Percentiles rank a stretch among this genome's conserved stretches.
Evolutionary conservation across 2,888 invertebrate genomes (phyloP).

Genomic region (Cephus rjabovi): DNA sequence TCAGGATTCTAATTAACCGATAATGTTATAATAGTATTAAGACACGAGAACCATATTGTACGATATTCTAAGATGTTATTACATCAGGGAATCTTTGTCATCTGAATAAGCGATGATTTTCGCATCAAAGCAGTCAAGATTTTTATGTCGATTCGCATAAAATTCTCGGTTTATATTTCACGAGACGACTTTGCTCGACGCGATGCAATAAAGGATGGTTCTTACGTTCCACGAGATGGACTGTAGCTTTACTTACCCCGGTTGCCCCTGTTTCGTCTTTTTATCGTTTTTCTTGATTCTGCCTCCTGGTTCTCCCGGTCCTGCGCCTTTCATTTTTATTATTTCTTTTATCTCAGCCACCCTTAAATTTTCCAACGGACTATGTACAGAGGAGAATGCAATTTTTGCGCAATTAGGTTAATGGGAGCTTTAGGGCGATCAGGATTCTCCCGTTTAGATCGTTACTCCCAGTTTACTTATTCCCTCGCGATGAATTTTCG

Average conservation of each 20-base stretch:
- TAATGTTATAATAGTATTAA: neutral
- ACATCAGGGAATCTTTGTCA: neutral
- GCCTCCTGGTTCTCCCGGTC: neutral
- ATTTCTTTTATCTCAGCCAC: neutral
- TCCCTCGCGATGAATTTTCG: neutral
- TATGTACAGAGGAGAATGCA: neutral
- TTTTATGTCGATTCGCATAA: neutral
- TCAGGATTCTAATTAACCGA: neutral
- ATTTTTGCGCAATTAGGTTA: conserved; percentile 12
- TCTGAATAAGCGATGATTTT: neutral
- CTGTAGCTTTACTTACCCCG: neutral
- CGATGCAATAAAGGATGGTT: neutral
- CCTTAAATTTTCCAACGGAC: neutral
- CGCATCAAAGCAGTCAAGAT: neutral
- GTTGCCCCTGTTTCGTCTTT: neutral
- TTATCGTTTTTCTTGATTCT: neutral
- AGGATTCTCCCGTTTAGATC: neutral
- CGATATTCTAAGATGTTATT: neutral
- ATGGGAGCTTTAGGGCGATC: conserved; percentile 1
- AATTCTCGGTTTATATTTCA: neutral
- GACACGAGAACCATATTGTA: neutral
- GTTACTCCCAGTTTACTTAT: neutral
- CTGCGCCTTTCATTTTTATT: neutral
- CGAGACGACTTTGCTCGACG: neutral
- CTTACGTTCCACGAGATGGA: neutral